Evolutionary conservation across 2,888 invertebrate species (phyloP).

Genomic region (Rhagium mordax): DNA sequence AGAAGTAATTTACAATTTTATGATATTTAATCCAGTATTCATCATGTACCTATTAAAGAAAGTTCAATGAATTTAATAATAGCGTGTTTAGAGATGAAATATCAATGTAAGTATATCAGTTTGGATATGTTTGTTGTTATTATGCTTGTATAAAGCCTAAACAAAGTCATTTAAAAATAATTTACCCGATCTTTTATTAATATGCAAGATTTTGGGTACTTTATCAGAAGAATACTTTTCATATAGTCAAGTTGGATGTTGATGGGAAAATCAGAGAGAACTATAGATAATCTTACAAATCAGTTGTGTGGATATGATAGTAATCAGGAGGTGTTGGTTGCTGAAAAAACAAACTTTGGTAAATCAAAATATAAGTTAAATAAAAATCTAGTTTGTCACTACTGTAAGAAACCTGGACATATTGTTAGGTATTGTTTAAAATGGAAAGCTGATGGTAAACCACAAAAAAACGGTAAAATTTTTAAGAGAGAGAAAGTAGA

Average conservation of each 20-base stretch:
- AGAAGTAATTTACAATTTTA: slow-evolving; percentile 2
- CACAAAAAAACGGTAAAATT: background rate
- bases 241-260: background rate
- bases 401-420: no score
- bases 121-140: no score
- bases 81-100: no score
- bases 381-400: no score
- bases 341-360: background rate
- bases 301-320: slow-evolving; percentile 12
- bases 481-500: background rate
- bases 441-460: background rate
- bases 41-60: no score
- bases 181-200: slow-evolving; percentile 14
- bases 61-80: no score
- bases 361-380: no score
- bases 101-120: no score
- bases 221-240: background rate
- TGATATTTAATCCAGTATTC: no score
- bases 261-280: slow-evolving; percentile 14
- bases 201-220: slow-evolving; percentile 26
- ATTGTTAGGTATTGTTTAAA: no score
- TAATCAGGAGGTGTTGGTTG: background rate
- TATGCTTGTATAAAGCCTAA: no score
- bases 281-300: slow-evolving; percentile 26
- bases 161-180: no score